Evolutionary conservation across 2,888 invertebrate genomes (phyloP).

Genomic region (Rotaria socialis): DNA sequence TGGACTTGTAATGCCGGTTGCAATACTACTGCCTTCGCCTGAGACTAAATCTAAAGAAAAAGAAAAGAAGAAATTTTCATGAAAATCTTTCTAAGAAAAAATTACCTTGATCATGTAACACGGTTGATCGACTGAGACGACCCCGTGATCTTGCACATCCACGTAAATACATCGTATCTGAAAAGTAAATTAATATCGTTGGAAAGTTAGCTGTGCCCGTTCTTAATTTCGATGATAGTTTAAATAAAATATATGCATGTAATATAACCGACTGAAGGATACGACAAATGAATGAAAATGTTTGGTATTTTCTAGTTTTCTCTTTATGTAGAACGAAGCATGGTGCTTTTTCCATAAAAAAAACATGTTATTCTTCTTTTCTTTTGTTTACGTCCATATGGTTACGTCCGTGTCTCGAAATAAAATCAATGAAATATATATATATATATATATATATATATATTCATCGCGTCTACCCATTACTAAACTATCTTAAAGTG

Average conservation of each 20-base stretch:
- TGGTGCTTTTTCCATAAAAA: too few species aligned
- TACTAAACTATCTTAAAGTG: too few species aligned
- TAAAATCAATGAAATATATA: too few species aligned
- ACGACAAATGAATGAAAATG: not conserved
- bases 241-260: not conserved
- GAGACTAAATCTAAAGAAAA: not conserved
- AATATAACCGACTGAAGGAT: not conserved
- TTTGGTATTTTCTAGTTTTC: too few species aligned
- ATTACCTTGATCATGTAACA: not conserved
- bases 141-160: slow-evolving; percentile 18
- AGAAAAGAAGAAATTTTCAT: not conserved
- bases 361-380: too few species aligned
- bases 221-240: not conserved
- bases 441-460: too few species aligned
- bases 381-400: too few species aligned
- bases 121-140: not conserved
- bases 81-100: not conserved
- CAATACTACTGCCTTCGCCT: slow-evolving; percentile 13
- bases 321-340: too few species aligned
- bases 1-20: not conserved
- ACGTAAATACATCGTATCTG: slow-evolving; percentile 18
- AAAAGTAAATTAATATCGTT: not conserved
- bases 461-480: too few species aligned
- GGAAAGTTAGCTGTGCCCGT: not conserved
- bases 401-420: too few species aligned